phyloP scores from a whole-genome alignment of 1,140 invertebrate genomes.

The Nylanderia fulva region DNA sequence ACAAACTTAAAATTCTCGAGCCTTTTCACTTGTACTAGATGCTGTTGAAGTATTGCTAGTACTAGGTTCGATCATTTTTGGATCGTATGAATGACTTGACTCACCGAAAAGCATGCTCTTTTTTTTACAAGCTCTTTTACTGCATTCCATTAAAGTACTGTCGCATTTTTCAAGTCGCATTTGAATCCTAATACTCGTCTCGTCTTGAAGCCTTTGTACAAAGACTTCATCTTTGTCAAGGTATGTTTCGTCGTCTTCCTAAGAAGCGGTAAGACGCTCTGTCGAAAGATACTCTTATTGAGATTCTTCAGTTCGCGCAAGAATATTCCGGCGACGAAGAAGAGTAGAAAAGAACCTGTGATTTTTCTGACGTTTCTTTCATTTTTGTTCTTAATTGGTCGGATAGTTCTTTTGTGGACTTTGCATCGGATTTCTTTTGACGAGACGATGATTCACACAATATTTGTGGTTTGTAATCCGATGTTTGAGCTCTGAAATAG shows the following conservation, averaged over 20 bases:
- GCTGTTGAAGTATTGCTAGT: not conserved
- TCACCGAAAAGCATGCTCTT: slow-evolving; percentile 30
- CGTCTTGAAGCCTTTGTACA: not conserved
- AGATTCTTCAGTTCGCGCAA: not conserved
- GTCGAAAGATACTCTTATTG: slow-evolving; percentile 23
- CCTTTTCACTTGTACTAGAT: not conserved
- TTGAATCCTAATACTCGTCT: slow-evolving; percentile 54
- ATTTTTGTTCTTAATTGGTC: slow-evolving; percentile 50
- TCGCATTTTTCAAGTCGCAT: slow-evolving; percentile 59
- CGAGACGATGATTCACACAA: slow-evolving; percentile 9
- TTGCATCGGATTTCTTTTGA: slow-evolving; percentile 49
- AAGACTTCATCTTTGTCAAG: not conserved
- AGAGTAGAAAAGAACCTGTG: slow-evolving; percentile 25
- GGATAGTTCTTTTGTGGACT: not conserved
- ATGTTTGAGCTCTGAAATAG: slow-evolving; percentile 57
- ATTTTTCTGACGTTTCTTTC: slow-evolving; percentile 27
- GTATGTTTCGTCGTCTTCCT: slow-evolving; percentile 24
- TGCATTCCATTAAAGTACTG: slow-evolving; percentile 53
- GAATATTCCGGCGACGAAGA: not conserved
- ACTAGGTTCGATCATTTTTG: not conserved
- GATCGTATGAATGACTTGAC: not conserved
- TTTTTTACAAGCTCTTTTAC: slow-evolving; percentile 42
- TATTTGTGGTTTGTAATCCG: slow-evolving; percentile 24
- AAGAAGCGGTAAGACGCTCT: not conserved
- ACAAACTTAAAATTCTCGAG: not conserved